Percentiles rank a stretch among this genome's conserved stretches.
Conservation (phyloP, 2,113 vertebrate species). For the Lepus timidus region DNA sequence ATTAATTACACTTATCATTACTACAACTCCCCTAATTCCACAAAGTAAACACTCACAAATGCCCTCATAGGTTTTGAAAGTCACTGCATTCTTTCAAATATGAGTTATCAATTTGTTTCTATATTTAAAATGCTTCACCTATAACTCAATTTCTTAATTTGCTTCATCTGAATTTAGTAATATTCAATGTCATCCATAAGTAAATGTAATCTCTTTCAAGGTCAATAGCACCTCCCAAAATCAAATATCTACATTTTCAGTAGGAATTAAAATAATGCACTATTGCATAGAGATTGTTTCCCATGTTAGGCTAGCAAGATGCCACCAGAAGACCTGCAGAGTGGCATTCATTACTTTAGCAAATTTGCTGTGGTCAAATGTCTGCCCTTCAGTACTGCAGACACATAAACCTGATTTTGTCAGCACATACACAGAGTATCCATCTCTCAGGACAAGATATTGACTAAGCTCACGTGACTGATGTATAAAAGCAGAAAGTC, state of each 20-base stretch:
- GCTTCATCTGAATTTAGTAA: background rate
- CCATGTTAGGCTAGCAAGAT: background rate
- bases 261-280: background rate
- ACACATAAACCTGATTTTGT: constrained; percentile 20
- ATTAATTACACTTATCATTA: background rate
- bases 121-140: background rate
- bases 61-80: background rate
- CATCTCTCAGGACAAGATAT: background rate
- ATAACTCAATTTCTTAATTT: constrained; percentile 20
- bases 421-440: background rate
- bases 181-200: background rate
- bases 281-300: background rate
- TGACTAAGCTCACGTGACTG: background rate
- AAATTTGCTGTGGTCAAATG: constrained; percentile 25
- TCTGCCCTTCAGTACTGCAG: background rate
- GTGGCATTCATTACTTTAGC: constrained; percentile 21
- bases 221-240: background rate
- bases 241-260: background rate
- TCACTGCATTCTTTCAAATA: background rate
- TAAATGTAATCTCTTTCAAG: background rate
- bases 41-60: background rate
- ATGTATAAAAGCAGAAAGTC: constrained; percentile 41
- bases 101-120: background rate
- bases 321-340: background rate
- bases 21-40: background rate